These are phyloP conservation scores for Telmatochromis bifrenatus DNA, from an alignment of 2,113 vertebrate genomes.

Conservation along the genomic window DNA sequence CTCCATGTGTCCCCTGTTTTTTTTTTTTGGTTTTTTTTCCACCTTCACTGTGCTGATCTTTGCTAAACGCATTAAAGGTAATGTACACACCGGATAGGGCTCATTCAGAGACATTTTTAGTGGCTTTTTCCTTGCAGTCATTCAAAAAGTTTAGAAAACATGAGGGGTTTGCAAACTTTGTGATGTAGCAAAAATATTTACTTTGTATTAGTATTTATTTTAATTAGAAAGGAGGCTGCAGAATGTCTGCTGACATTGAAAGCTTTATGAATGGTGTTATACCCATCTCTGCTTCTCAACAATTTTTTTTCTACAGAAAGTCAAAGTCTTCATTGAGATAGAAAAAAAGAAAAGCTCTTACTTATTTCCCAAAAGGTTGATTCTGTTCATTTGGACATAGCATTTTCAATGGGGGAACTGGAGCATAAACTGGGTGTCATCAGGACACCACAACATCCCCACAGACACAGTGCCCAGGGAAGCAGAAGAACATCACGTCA, in stretches of 20 bases:
- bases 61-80: neutral
- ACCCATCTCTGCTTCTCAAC: neutral
- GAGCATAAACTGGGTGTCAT: neutral
- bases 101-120: neutral
- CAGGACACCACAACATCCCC: neutral
- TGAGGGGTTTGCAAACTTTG: neutral
- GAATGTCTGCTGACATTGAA: neutral
- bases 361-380: neutral
- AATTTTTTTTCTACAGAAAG: neutral
- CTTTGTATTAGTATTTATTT: neutral
- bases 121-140: neutral
- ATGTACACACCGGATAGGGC: neutral
- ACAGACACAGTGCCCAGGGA: neutral
- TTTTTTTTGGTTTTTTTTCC: neutral
- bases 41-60: neutral
- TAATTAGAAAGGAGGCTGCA: neutral
- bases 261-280: neutral
- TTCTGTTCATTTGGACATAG: neutral
- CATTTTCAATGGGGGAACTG: neutral
- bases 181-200: neutral
- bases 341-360: neutral
- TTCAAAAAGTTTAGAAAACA: neutral
- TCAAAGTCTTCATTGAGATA: neutral
- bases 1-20: constrained; percentile 6
- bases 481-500: neutral